Evolutionary conservation across 2,888 invertebrate genomes (phyloP).

Genomic region (Tortricodes alternella): DNA sequence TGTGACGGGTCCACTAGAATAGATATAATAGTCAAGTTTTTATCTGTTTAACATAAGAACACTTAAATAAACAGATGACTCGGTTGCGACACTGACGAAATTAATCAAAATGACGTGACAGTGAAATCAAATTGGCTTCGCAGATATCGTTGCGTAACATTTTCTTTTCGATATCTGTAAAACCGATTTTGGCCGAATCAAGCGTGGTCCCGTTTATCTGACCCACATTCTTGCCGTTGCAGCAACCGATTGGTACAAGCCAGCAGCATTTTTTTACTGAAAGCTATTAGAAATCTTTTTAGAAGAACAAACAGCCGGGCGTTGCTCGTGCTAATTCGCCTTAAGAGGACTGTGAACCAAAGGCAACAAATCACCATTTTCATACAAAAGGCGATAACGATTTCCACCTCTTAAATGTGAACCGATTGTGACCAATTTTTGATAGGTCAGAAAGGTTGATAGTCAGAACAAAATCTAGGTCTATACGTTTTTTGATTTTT

Average conservation of each 20-base stretch:
- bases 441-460: no score
- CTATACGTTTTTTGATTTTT: no score
- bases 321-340: not conserved
- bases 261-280: slow-evolving; percentile 15
- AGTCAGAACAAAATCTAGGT: no score
- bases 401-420: no score
- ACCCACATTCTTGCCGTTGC: slow-evolving; percentile 21
- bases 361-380: not conserved
- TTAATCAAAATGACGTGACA: slow-evolving; percentile 12
- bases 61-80: not conserved
- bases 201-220: slow-evolving; percentile 5
- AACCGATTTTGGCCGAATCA: slow-evolving; percentile 9
- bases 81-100: not conserved
- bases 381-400: no score
- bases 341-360: not conserved
- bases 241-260: slow-evolving; percentile 17
- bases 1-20: no score
- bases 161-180: slow-evolving; percentile 21
- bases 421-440: no score
- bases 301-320: slow-evolving; percentile 1
- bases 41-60: not conserved
- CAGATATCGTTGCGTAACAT: slow-evolving; percentile 14
- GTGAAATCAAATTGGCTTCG: slow-evolving; percentile 16
- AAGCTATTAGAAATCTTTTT: slow-evolving; percentile 28
- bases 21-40: no score